Evolutionary conservation across 2,888 invertebrate genomes (phyloP), one percentile per base, ranked within the genome.

Genomic region (Leptopilina myrica): DNA sequence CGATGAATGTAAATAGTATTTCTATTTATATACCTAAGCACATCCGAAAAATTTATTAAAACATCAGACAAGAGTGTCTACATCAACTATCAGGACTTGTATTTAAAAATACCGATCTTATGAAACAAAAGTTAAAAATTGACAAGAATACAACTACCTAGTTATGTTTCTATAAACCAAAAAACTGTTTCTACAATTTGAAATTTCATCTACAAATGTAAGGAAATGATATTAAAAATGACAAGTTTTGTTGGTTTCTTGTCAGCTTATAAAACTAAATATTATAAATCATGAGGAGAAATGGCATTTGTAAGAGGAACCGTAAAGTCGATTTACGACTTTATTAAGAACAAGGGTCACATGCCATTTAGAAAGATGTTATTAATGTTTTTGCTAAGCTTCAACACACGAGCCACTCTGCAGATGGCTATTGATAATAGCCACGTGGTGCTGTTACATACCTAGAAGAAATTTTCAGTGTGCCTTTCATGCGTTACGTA

Each of bases 361-460:
- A 73, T 73, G 73, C 56, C 53, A 20, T 73, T 69, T 73, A 73
- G 73, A 33, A 73, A n/a, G 73, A 73, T n/a, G 53, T 69, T 69
- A 73, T 73, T 73, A 73, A 56, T 73, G 73, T 73, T 73, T 73
- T 73, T 73, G 53, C 73, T 73, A 56, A n/a, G 11, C 73, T 56
- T 40, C 56, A 73, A 73, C 73, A 73, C 73, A 73, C 73, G 73
- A 73, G 73, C 56, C 73, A 73, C 33, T n/a, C 33, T 56, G 56
- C 73, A 73, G 73, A 73, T 73, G 73, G 56, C 73, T 73, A n/a
- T 53, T 73, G 56, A 73, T 73, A 73, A 73, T 73, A 56, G 53
- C 56, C 73, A 56, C 73, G 73, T 73, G 73, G 73, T 73, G 56
- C 53, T 73, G 53, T 56, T 56, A 26, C 33, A 73, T 14, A 14